A percentile compares a stretch with the other conserved stretches of the same genome.
Evolutionary conservation across 2,888 invertebrate genomes (phyloP).

Genomic region (Campaea margaritaria): DNA sequence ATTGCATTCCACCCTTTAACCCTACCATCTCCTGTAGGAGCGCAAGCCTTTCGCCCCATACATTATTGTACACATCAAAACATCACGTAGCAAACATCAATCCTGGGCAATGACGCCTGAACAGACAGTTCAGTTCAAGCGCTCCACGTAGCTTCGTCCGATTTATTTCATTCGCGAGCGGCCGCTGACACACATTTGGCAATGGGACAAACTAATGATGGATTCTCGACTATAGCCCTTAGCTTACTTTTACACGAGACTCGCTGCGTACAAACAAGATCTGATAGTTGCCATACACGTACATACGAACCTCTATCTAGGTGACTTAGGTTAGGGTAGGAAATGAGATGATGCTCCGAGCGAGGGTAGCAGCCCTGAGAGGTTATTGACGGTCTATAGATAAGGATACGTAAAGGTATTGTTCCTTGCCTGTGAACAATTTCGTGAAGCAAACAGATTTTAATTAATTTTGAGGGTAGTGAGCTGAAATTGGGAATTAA

Average conservation of each 20-base stretch:
- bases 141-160: slow-evolving; percentile 3
- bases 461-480: slow-evolving; percentile 46
- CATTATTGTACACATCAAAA: slow-evolving; percentile 24
- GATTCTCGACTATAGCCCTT: slow-evolving; percentile 18
- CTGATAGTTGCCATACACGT: slow-evolving; percentile 13
- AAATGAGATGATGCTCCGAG: slow-evolving; percentile 20
- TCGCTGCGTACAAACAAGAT: slow-evolving; percentile 15
- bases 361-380: slow-evolving; percentile 11
- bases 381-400: slow-evolving; percentile 26
- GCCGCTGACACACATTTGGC: slow-evolving; percentile 31
- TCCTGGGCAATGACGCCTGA: slow-evolving; percentile 17
- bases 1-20: background rate
- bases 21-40: background rate
- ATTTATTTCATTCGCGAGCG: background rate
- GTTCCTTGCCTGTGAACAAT: slow-evolving; percentile 28
- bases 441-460: slow-evolving; percentile 46
- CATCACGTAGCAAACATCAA: slow-evolving; percentile 30
- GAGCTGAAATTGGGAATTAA: slow-evolving; percentile 41
- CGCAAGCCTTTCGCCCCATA: background rate
- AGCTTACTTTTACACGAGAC: slow-evolving; percentile 10
- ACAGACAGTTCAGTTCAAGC: slow-evolving; percentile 21
- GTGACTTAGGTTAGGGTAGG: slow-evolving; percentile 26
- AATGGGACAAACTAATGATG: slow-evolving; percentile 26
- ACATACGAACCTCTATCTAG: slow-evolving; percentile 6
- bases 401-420: slow-evolving; percentile 32